phyloP scores from a whole-genome alignment of 92 coral and sea anemone genomes.

The Plumapathes pennacea region DNA sequence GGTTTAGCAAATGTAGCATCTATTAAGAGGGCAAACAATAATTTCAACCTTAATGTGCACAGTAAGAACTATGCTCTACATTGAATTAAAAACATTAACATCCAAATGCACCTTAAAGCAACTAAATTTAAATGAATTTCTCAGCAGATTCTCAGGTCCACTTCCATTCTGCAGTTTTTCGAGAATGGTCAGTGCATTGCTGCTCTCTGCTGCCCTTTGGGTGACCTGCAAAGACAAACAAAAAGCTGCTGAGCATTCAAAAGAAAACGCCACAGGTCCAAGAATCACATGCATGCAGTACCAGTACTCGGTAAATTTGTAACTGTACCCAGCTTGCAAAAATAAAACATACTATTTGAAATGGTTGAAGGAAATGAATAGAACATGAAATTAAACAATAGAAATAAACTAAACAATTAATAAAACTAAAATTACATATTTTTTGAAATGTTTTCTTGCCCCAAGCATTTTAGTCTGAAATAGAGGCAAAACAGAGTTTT shows the following conservation, averaged over 20 bases:
- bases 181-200: conserved; percentile 73
- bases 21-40: background rate
- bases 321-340: background rate
- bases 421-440: too few species aligned
- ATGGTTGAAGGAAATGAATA: too few species aligned
- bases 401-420: too few species aligned
- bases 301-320: too few species aligned
- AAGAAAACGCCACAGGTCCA: background rate
- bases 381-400: background rate
- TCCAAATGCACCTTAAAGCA: conserved; percentile 17
- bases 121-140: conserved; percentile 10
- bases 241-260: background rate
- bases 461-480: too few species aligned
- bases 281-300: background rate
- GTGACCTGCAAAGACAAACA: conserved; percentile 47
- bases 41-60: background rate
- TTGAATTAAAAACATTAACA: too few species aligned
- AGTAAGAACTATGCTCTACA: background rate
- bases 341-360: background rate
- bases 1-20: background rate
- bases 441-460: too few species aligned
- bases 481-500: too few species aligned
- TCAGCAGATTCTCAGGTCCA: conserved; percentile 64
- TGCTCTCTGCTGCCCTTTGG: conserved; percentile 75
- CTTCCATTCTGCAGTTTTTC: conserved; percentile 74